phyloP scores from a whole-genome alignment of 2,113 vertebrate species.

The Xiphophorus hellerii region DNA sequence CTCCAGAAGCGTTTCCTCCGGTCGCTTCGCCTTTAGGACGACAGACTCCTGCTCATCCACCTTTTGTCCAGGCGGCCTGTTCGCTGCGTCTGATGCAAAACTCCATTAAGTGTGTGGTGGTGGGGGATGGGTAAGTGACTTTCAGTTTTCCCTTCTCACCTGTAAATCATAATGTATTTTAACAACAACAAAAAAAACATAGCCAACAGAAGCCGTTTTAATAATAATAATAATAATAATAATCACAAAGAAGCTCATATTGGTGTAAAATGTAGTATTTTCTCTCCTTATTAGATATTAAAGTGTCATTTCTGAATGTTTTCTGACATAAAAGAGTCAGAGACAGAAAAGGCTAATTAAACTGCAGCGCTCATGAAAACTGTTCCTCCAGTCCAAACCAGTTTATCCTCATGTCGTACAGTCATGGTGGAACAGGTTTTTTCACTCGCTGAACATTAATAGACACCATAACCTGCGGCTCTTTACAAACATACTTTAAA shows the following conservation, averaged over 20 bases:
- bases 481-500: too few relatives aligned
- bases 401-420: neutral
- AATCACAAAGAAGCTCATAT: too few relatives aligned
- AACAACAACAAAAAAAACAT: neutral
- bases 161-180: neutral
- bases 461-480: too few relatives aligned
- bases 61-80: too few relatives aligned
- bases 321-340: neutral
- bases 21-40: too few relatives aligned
- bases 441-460: neutral
- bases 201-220: neutral
- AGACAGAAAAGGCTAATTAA: neutral
- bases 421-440: neutral
- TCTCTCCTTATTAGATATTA: neutral
- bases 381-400: neutral
- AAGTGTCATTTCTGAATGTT: too few relatives aligned
- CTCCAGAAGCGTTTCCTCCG: too few relatives aligned
- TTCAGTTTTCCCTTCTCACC: neutral
- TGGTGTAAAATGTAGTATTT: neutral
- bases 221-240: too few relatives aligned
- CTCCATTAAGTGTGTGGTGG: slow-evolving; percentile 6
- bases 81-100: neutral
- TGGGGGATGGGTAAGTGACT: slow-evolving; percentile 1
- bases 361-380: neutral
- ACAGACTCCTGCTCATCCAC: too few relatives aligned